Base-by-base conservation (phyloP, 2,113 vertebrate genomes). In the Fukomys damarensis region DNA sequence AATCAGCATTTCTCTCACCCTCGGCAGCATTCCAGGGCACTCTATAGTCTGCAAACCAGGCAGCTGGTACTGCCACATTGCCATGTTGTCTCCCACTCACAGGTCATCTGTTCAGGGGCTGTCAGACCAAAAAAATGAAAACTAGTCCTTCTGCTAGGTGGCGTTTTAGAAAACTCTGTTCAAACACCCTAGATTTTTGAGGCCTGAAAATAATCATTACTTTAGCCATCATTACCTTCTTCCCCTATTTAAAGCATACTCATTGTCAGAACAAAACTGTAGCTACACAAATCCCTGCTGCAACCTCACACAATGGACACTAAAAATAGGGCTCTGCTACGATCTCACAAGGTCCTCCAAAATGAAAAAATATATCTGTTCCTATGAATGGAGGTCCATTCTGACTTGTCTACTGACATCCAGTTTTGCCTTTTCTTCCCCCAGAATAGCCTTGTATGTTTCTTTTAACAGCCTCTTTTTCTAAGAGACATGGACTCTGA, bases 291-390 rank as follows among this genome's bases (percentile, higher is more conserved):
- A 49, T 61, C 82, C 35, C 74, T 86, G 80, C 86, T 65, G 56
- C 19, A 49, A 81, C 86, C 83, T 65, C 74, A 24, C 63, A 94
- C 84, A 96, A 96, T 89, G 96, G 97, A 80, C 58, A 43, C 96
- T 96, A 95, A 97, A 98, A 97, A 96, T 97, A 97, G 89, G 91
- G 84, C 91, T 76, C 81, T 92, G 68, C 79, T 95, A 49, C 0
- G 3, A 92, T 63, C 70, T 94, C 3, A 1, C 22, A 1, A 61
- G 76, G 65, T 76, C 87, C 95, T 93, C 80, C 68, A 26, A 87
- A 84, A 89, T 76, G 84, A 82, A 82, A 65, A 66, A 30, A 24
- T 52, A 26, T 46, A 16, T 12, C 30, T 12, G 28, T 0, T 30
- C 11, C 7, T 32, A 20, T 52, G 43, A 59, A 49, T 61, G 72